Evolutionary conservation across 1,140 invertebrate genomes (phyloP), one percentile per base, ranked within the genome.

Genomic region (Drosophila serrata): DNA sequence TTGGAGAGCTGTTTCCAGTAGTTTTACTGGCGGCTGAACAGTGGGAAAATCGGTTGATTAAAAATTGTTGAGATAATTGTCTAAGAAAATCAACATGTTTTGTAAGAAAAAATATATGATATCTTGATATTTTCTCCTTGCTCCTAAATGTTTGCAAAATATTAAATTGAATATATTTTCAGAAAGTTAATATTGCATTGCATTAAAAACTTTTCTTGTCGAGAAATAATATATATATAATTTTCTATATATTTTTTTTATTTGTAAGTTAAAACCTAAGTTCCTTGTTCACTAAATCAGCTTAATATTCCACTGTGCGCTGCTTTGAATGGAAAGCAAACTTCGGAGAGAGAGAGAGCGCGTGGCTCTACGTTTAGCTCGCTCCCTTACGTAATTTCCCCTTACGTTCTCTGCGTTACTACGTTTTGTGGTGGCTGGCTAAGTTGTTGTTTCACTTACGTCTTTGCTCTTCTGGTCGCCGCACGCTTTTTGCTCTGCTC

Each of bases 401-500:
- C 31, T 53, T 33, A 22, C 49, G 49, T 35, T 53, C 49, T 53
- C 31, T 6, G 49, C 31, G 17, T 53, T 53, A 17, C 13, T 51
- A 53, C 49, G 49, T 35, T 8, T 31, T 19, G 12, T 53, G 31
- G 42, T 24, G 24, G 61, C 29, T 43, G n/a, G 19, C 42, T 22
- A 24, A 40, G 27, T 58, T 64, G 37, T 64, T 42, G 48, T 56
- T 56, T 40, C 57, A 65, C 63, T 62, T 33, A 40, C 56, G 39
- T 22, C 29, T 65, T 42, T 45, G 65, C 82, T 86, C 75, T 86
- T 76, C 70, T 82, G 75, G 75, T 79, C 67, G 70, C 67, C 80
- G 84, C 84, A 88, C 84, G 84, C 84, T 80, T 81, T 78, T 77
- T 69, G 39, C 45, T 67, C 45, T 56, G 68, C 80, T 78, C 45